A percentile compares a stretch with the other conserved stretches of the same genome.
phyloP scores from a whole-genome alignment of 2,888 invertebrate genomes.

The Acrobasis consociella region DNA sequence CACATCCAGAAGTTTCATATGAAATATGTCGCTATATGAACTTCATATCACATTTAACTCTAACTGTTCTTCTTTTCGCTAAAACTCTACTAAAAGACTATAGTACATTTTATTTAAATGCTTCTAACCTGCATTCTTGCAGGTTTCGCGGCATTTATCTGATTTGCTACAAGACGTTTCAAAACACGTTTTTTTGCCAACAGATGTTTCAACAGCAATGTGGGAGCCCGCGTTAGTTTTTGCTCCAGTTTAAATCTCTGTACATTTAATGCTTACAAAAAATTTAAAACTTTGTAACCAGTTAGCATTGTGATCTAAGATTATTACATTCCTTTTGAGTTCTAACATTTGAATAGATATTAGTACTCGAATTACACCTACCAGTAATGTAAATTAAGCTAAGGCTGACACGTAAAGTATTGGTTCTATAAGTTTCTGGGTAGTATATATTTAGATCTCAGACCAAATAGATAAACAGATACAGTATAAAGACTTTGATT shows the following conservation, averaged over 20 bases:
- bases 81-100: neutral
- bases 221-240: conserved; percentile 13
- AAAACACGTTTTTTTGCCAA: conserved; percentile 16
- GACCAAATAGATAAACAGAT: too few relatives aligned
- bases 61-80: neutral
- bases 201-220: conserved; percentile 16
- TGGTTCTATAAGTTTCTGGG: too few relatives aligned
- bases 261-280: conserved; percentile 14
- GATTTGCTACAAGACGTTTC: conserved; percentile 6
- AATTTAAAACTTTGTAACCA: neutral
- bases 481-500: too few relatives aligned
- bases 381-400: too few relatives aligned
- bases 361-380: too few relatives aligned
- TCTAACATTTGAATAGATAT: neutral
- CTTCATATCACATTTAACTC: neutral
- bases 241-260: conserved; percentile 12
- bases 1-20: neutral
- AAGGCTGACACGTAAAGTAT: too few relatives aligned
- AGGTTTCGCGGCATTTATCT: conserved; percentile 12
- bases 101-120: neutral
- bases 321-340: conserved; percentile 2
- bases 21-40: neutral
- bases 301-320: neutral
- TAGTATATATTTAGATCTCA: too few relatives aligned
- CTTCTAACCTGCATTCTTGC: conserved; percentile 4